These are phyloP conservation scores for Pampusana beccarii DNA, from an alignment of 2,113 vertebrate species.

Conservation along the genomic window DNA sequence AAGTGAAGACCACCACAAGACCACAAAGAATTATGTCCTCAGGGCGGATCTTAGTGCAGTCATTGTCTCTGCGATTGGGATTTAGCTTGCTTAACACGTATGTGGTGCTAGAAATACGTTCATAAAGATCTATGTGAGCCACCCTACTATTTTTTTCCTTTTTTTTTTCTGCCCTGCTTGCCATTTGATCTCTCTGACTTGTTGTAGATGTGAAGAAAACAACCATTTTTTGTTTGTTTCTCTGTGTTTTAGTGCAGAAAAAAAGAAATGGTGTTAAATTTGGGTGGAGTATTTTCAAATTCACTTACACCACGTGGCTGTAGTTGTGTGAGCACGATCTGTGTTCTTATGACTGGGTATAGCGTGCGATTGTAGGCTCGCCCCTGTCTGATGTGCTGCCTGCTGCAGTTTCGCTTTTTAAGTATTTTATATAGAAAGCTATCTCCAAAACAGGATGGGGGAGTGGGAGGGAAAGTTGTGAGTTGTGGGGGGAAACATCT, in stretches of 20 bases:
- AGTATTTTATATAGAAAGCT: not conserved
- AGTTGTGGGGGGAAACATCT: not conserved
- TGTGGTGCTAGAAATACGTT: not conserved
- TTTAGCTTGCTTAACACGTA: not conserved
- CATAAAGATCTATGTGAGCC: not conserved
- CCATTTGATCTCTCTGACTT: not conserved
- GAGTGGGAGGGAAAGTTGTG: too few species aligned
- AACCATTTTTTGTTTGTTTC: not conserved
- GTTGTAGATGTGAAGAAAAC: not conserved
- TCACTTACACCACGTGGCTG: fast-evolving
- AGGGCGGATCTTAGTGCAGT: not conserved
- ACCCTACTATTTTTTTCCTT: not conserved
- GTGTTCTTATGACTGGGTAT: not conserved
- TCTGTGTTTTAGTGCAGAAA: not conserved
- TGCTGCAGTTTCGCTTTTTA: not conserved
- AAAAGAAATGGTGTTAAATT: not conserved
- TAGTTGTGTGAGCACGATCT: not conserved
- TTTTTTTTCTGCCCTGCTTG: not conserved
- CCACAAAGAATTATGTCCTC: not conserved
- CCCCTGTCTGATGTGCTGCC: not conserved
- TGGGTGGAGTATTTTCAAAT: not conserved
- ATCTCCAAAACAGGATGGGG: not conserved
- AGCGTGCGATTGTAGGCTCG: not conserved
- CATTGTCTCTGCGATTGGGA: not conserved
- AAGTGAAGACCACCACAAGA: not conserved